Percentiles rank a stretch among this genome's conserved stretches.
Evolutionary conservation across 1,140 invertebrate species (phyloP).

Genomic region (Chionoecetes opilio): DNA sequence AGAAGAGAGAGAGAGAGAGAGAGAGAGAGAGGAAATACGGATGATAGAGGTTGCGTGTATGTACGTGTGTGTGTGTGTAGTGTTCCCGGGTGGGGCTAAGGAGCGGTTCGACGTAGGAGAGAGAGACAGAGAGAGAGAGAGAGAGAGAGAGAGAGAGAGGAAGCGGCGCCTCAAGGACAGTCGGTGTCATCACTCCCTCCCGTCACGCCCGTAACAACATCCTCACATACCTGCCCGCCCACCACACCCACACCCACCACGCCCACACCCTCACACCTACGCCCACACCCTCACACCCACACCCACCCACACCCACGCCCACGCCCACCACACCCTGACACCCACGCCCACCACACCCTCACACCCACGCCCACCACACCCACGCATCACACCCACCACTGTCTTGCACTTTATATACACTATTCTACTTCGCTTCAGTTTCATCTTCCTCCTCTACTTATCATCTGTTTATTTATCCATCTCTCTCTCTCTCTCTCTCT

Average conservation of each 20-base stretch:
- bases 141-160: slow-evolving; percentile 5
- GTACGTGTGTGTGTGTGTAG: slow-evolving; percentile 38
- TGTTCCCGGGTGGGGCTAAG: not conserved
- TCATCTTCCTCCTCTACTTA: no score
- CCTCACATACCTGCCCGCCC: not conserved
- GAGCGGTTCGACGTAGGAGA: not conserved
- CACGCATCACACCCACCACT: not conserved
- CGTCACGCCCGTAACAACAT: not conserved
- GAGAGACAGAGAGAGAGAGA: slow-evolving; percentile 1
- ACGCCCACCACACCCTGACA: not conserved
- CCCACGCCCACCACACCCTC: not conserved
- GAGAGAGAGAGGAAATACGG: not conserved
- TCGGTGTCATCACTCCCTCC: slow-evolving; percentile 15
- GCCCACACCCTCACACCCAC: not conserved
- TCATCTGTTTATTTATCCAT: not conserved
- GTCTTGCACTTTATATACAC: slow-evolving; percentile 18
- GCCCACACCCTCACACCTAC: not conserved
- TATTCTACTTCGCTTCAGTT: no score
- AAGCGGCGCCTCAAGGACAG: not conserved
- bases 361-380: not conserved
- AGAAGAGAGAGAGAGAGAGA: not conserved
- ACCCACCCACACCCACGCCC: not conserved
- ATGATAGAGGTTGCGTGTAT: not conserved
- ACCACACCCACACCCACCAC: not conserved
- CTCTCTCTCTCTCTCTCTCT: slow-evolving; percentile 45